Percentiles rank a stretch among this genome's conserved stretches.
phyloP scores from a whole-genome alignment of 2,888 invertebrate species.

The Tethea ocularis region DNA sequence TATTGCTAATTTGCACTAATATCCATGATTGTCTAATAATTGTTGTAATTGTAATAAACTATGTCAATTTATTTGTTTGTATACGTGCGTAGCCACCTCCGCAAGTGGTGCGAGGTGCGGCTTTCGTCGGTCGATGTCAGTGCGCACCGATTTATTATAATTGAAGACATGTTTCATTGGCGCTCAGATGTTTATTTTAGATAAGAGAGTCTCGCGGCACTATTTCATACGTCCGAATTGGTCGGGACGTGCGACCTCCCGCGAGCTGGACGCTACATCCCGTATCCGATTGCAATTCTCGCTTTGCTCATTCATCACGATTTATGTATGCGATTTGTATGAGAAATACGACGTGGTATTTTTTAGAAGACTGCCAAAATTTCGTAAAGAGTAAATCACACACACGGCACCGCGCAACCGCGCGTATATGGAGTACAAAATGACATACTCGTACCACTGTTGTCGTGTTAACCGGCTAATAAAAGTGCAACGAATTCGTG shows the following conservation, averaged over 20 bases:
- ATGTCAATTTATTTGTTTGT: slow-evolving; percentile 55
- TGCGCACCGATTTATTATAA: slow-evolving; percentile 81
- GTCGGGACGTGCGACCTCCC: slow-evolving; percentile 75
- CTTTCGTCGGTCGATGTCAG: slow-evolving; percentile 73
- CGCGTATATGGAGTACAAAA: no score
- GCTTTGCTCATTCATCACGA: slow-evolving; percentile 65
- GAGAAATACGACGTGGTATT: slow-evolving; percentile 54
- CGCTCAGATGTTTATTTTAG: slow-evolving; percentile 83
- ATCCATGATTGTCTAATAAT: background rate
- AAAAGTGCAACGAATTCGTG: slow-evolving; percentile 31
- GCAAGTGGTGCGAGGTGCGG: slow-evolving; percentile 58
- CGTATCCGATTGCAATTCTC: slow-evolving; percentile 70
- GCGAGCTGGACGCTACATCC: slow-evolving; percentile 53
- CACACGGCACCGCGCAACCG: no score
- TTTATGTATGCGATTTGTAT: slow-evolving; percentile 70
- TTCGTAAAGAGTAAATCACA: slow-evolving; percentile 21
- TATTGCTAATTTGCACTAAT: background rate
- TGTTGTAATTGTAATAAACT: slow-evolving; percentile 32
- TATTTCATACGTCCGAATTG: slow-evolving; percentile 81
- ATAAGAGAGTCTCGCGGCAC: slow-evolving; percentile 75
- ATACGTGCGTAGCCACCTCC: slow-evolving; percentile 52
- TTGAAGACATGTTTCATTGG: slow-evolving; percentile 83
- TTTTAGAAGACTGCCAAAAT: slow-evolving; percentile 37
- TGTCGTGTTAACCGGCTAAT: background rate
- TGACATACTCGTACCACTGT: no score